Conservation (phyloP, 2,888 invertebrate genomes). For the Lepidochitona cinerea region DNA sequence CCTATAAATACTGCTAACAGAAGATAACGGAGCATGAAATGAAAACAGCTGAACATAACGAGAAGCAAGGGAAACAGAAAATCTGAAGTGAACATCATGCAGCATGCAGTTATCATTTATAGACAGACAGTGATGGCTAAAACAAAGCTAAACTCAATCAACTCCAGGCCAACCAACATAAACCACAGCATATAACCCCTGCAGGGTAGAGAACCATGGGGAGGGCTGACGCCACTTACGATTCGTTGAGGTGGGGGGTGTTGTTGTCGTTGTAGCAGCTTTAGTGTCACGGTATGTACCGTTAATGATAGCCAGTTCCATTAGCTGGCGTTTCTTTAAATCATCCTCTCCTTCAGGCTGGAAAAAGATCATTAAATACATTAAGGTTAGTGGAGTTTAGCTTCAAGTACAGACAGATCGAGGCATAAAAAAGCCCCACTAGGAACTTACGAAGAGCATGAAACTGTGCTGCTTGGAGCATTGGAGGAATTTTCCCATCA, state of each 20-base stretch:
- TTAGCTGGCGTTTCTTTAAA: conserved; percentile 98
- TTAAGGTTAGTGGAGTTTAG: not conserved
- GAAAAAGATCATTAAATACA: conserved; percentile 23
- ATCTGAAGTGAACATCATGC: not conserved
- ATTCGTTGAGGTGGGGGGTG: conserved; percentile 50
- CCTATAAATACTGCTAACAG: not conserved
- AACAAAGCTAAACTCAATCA: not conserved
- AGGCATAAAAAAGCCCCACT: not conserved
- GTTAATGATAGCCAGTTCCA: conserved; percentile 99
- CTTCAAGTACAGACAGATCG: not conserved
- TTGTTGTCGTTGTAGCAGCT: conserved; percentile 47
- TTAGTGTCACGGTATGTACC: conserved; percentile 85
- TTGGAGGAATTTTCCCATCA: conserved; percentile 73
- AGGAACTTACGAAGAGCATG: conserved; percentile 3
- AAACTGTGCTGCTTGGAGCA: not conserved
- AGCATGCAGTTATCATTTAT: not conserved
- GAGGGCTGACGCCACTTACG: conserved; percentile 47
- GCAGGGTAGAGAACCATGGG: conserved; percentile 2
- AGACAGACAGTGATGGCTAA: not conserved
- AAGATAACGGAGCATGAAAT: not conserved
- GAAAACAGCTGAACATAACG: not conserved
- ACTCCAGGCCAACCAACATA: not conserved
- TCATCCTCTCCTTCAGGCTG: conserved; percentile 99
- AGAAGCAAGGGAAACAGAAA: not conserved
- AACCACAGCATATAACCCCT: conserved; percentile 13